phyloP scores from a whole-genome alignment of 2,888 invertebrate species.

The Acanthosoma haemorrhoidale region DNA sequence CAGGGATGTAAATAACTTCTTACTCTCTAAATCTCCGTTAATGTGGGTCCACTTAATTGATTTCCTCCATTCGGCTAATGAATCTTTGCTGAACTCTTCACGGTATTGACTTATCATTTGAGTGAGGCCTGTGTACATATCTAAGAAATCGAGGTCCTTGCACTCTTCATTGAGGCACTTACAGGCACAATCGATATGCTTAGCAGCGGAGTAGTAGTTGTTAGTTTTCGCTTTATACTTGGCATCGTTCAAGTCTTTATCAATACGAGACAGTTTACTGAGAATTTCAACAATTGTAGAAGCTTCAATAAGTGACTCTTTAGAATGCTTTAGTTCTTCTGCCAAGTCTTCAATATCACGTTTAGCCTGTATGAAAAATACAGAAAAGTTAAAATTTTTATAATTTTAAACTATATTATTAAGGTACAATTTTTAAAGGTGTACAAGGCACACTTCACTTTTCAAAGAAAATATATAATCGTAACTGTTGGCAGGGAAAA shows the following conservation, averaged over 20 bases:
- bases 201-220: conserved; percentile 50
- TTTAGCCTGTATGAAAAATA: conserved; percentile 54
- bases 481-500: background rate
- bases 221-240: conserved; percentile 44
- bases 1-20: conserved; percentile 10
- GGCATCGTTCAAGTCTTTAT: conserved; percentile 46
- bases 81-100: conserved; percentile 21
- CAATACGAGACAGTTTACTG: conserved; percentile 47
- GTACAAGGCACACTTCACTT: background rate
- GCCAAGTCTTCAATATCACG: conserved; percentile 57
- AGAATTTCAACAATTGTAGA: conserved; percentile 54
- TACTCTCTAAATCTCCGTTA: conserved; percentile 6
- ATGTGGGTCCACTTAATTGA: conserved; percentile 33
- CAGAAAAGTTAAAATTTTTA: conserved; percentile 24
- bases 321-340: conserved; percentile 55
- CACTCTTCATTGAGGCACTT: conserved; percentile 41
- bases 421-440: background rate
- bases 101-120: background rate
- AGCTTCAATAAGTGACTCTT: conserved; percentile 53
- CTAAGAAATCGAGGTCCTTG: conserved; percentile 52
- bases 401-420: background rate
- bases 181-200: conserved; percentile 51
- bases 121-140: conserved; percentile 51
- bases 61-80: conserved; percentile 34
- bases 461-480: background rate